These are phyloP conservation scores for Echinarachnius parma DNA, from an alignment of 53 echinoderm and acorn worm species.

Conservation along the genomic window DNA sequence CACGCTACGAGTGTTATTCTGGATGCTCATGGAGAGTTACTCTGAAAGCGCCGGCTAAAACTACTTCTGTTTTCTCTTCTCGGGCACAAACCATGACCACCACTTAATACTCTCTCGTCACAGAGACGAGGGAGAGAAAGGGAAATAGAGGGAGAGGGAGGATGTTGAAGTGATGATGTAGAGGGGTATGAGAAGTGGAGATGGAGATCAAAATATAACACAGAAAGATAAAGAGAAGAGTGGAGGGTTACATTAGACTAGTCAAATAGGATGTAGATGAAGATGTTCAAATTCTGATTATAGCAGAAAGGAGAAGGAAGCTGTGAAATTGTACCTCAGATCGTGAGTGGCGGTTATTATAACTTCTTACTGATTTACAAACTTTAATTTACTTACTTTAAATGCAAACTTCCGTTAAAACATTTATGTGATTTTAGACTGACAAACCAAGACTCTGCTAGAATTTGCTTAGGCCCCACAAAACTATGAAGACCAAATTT, in stretches of 20 bases:
- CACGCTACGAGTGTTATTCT: conserved; percentile 31
- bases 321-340: neutral
- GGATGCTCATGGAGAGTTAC: conserved; percentile 35
- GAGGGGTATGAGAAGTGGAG: neutral
- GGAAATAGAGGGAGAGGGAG: neutral
- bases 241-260: no score
- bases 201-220: neutral
- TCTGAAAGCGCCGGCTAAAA: conserved; percentile 26
- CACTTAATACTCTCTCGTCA: neutral
- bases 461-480: no score
- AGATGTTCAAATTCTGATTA: neutral
- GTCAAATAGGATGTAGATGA: neutral
- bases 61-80: conserved; percentile 36
- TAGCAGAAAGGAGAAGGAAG: neutral
- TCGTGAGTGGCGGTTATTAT: no score
- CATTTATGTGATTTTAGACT: no score
- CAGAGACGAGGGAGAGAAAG: neutral
- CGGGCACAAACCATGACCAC: conserved; percentile 37
- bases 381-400: no score
- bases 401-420: no score
- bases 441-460: no score
- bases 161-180: neutral
- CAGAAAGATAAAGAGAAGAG: neutral
- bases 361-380: no score
- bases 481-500: no score